phyloP scores from a whole-genome alignment of 2,888 invertebrate genomes.

The Campoletis raptor region DNA sequence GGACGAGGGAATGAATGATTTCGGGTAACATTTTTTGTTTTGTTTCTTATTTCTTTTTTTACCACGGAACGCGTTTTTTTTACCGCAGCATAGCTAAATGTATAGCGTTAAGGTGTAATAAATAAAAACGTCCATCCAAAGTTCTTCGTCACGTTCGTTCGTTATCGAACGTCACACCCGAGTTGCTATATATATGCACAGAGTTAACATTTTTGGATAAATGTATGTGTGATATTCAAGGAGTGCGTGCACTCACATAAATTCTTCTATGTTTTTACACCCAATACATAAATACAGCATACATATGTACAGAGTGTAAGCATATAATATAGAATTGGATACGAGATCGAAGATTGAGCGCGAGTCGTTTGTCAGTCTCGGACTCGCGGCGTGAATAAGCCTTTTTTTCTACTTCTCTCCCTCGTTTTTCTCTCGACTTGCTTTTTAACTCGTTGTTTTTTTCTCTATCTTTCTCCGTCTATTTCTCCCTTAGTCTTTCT shows the following conservation, averaged over 20 bases:
- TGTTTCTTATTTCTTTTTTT: background rate
- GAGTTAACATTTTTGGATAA: background rate
- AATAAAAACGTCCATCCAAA: slow-evolving; percentile 61
- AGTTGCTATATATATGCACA: background rate
- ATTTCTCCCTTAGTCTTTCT: slow-evolving; percentile 26
- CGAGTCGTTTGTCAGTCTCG: slow-evolving; percentile 71
- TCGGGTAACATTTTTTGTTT: background rate
- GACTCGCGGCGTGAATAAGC: slow-evolving; percentile 64
- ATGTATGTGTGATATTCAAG: background rate
- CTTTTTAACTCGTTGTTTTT: slow-evolving; percentile 22
- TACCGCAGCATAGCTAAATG: slow-evolving; percentile 2
- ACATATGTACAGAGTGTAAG: background rate
- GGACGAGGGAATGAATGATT: slow-evolving; percentile 40
- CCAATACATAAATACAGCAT: background rate
- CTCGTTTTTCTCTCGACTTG: slow-evolving; percentile 17
- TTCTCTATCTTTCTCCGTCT: slow-evolving; percentile 28
- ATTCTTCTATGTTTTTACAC: background rate
- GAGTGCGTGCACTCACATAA: slow-evolving; percentile 23
- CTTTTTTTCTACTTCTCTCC: slow-evolving; percentile 47
- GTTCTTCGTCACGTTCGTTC: slow-evolving; percentile 36
- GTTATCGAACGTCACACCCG: background rate
- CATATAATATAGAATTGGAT: slow-evolving; percentile 64
- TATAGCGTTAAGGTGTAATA: slow-evolving; percentile 46
- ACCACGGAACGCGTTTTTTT: background rate
- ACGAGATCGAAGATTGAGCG: slow-evolving; percentile 72